These are phyloP conservation scores for Polietes domitor DNA, from an alignment of 2,888 invertebrate species.

Conservation along the genomic window DNA sequence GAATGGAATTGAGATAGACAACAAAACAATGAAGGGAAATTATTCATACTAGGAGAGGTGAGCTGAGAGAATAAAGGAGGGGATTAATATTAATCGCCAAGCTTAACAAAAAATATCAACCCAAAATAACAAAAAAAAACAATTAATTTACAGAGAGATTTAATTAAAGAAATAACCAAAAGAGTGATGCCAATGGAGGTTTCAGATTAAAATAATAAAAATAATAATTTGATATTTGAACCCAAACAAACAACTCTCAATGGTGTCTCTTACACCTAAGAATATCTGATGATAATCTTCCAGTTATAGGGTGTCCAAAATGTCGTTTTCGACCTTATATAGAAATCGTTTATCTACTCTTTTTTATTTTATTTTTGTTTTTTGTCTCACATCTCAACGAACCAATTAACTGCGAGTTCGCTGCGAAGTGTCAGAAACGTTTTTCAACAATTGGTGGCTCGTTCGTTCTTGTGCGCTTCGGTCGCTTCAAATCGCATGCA, in stretches of 20 bases:
- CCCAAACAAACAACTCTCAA: too few species aligned
- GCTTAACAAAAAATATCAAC: background rate
- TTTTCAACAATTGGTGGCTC: background rate
- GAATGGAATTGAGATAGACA: background rate
- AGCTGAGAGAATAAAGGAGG: background rate
- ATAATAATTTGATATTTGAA: too few species aligned
- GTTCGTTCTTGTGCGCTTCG: background rate
- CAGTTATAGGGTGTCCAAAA: too few species aligned
- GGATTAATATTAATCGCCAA: background rate
- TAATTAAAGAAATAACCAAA: background rate
- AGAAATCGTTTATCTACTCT: background rate
- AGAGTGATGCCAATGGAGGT: too few species aligned
- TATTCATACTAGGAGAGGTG: background rate
- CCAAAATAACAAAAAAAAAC: background rate
- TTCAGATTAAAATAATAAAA: too few species aligned
- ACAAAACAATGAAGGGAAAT: background rate
- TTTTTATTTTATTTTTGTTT: background rate
- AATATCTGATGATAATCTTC: too few species aligned
- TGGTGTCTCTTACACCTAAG: too few species aligned
- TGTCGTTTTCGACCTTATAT: background rate
- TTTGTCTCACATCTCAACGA: background rate
- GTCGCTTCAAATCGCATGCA: too few species aligned
- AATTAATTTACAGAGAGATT: background rate
- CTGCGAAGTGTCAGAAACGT: constrained; percentile 15
- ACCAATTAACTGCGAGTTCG: constrained; percentile 15